Base-by-base conservation (phyloP, 2,888 invertebrate genomes). In the Philereme vetulata region DNA sequence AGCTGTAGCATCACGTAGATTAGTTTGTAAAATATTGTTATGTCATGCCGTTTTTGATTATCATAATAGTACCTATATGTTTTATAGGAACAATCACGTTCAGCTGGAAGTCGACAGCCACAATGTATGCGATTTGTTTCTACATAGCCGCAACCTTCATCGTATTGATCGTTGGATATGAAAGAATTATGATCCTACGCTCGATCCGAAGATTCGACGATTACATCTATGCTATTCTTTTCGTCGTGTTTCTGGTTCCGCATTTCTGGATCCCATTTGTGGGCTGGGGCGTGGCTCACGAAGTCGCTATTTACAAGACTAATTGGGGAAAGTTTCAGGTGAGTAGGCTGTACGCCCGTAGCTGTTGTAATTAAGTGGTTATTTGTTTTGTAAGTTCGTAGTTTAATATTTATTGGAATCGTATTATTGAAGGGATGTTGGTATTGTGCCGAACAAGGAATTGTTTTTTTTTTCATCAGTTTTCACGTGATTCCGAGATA, bases 221-320 rank as follows among this genome's bases (percentile, higher is more conserved):
- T 71, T 95, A 95, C 72, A 95, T 95, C 70, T 95, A 95, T 74
- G 94, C 95, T 0, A 93, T 95, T 56, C 86, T 95, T 11, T 95
- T 95, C 74, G 90, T 95, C 0, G 91, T 95, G 8, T 95, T 94
- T 74, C 86, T 95, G 49, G 91, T 95, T 7, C 95, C 95, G 0
- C 95, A 95, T 75, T 95, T 95, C 80, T 95, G 94, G 94, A 94
- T 95, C 47, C 95, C 95, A 0, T 95, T 94, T 72, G 94, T 95
- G 9, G 95, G 95, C 0, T 95, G 95, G 95, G 94, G 95, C 0
- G 95, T 95, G 33, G 95, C 95, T 0, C 90, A 90, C 46, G 94
- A 95, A 80, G 95, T 95, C 4, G 95, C 95, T 58, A 93, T 94
- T 67, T 95, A 95, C 77, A 95, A 95, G 82, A 94, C 95, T 48